phyloP scores from a whole-genome alignment of 2,797 vertebrate genomes.

The Setipinna tenuifilis region DNA sequence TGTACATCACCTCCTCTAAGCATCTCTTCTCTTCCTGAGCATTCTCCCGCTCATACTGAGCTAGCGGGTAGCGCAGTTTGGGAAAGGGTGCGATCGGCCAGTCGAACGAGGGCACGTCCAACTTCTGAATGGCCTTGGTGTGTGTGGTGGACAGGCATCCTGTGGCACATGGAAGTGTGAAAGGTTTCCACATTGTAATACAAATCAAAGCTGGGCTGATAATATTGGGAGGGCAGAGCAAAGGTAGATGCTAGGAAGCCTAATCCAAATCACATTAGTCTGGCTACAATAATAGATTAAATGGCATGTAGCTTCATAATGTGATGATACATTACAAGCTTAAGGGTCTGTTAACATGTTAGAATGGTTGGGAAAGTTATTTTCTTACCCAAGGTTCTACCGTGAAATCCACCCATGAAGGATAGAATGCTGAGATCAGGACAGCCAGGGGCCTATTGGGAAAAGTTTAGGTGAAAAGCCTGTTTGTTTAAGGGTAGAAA shows the following conservation, averaged over 20 bases:
- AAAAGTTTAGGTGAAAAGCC: background rate
- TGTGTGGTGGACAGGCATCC: conserved; percentile 95
- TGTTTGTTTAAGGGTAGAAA: background rate
- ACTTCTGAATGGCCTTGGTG: conserved; percentile 95
- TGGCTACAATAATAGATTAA: too few species aligned
- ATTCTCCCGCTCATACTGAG: conserved; percentile 90
- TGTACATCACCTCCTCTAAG: conserved; percentile 88
- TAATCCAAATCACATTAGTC: too few species aligned
- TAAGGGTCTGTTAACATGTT: background rate
- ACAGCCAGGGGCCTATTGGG: conserved; percentile 85
- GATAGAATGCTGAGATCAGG: conserved; percentile 95
- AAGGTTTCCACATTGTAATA: too few species aligned
- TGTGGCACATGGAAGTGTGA: conserved; percentile 51
- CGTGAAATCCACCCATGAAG: conserved; percentile 95
- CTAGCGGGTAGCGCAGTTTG: conserved; percentile 89
- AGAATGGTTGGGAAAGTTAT: background rate
- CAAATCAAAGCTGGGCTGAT: too few species aligned
- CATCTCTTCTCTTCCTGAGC: conserved; percentile 92
- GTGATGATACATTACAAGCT: too few species aligned
- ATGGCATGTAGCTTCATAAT: too few species aligned
- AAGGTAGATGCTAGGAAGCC: too few species aligned
- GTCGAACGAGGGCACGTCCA: conserved; percentile 93
- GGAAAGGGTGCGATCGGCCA: conserved; percentile 97
- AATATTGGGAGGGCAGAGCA: too few species aligned
- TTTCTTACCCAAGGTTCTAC: conserved; percentile 88